Evolutionary conservation across 2,888 invertebrate genomes (phyloP).

Genomic region (Alentia gelatinosa): DNA sequence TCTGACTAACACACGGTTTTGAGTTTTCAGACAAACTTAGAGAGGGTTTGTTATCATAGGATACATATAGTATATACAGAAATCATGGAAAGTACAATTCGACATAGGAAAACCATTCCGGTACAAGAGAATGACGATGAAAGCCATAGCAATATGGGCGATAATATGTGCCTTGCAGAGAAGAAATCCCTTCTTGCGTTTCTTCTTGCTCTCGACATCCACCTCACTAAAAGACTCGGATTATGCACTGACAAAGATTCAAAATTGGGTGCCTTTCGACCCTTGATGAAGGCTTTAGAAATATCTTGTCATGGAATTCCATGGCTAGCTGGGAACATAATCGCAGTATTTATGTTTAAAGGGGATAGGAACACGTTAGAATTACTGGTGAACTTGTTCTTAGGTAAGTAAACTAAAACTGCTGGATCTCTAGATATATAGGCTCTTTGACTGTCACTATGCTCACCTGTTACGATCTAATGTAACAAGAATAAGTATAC

Average conservation of each 20-base stretch:
- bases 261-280: constrained; percentile 71
- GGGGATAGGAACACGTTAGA: constrained; percentile 23
- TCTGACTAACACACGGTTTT: background rate
- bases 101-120: background rate
- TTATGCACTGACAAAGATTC: constrained; percentile 72
- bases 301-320: constrained; percentile 93
- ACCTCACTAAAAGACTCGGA: constrained; percentile 55
- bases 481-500: too few species aligned
- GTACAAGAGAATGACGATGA: background rate
- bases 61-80: background rate
- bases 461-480: too few species aligned
- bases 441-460: too few species aligned
- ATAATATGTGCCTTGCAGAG: constrained; percentile 44
- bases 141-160: background rate
- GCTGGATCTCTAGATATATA: background rate
- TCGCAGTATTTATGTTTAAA: constrained; percentile 70
- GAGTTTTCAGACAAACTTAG: background rate
- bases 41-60: too few species aligned
- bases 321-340: constrained; percentile 90
- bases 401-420: constrained; percentile 46
- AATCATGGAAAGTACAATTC: background rate
- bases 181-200: background rate
- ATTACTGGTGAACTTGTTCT: constrained; percentile 58
- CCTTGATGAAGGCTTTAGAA: constrained; percentile 83
- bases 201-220: constrained; percentile 54